Conservation (phyloP, 2,888 invertebrate genomes). For the Caenorhabditis sp. region DNA sequence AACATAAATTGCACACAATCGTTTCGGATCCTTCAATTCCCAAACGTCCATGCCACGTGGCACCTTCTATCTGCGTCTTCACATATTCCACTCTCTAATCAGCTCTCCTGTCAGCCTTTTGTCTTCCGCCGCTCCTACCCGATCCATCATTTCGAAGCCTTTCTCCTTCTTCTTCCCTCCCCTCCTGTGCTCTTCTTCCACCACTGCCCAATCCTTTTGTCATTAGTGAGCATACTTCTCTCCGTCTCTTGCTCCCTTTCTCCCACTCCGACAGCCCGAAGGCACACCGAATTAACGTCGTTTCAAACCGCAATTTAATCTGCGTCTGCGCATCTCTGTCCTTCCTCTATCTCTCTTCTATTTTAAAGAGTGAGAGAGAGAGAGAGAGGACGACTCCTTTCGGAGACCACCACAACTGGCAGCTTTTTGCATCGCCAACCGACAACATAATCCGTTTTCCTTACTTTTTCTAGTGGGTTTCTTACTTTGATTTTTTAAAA, state of each 20-base stretch:
- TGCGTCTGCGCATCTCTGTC: slow-evolving; percentile 21
- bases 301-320: slow-evolving; percentile 62
- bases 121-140: slow-evolving; percentile 3
- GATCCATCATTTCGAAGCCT: slow-evolving; percentile 30
- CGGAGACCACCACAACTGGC: slow-evolving; percentile 16
- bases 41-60: slow-evolving; percentile 14
- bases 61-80: slow-evolving; percentile 8
- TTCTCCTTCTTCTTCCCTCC: slow-evolving; percentile 6
- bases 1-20: too few relatives aligned
- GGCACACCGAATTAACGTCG: slow-evolving; percentile 55
- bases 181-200: not conserved
- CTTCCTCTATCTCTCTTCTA: not conserved
- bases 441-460: slow-evolving; percentile 26
- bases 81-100: not conserved
- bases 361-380: not conserved
- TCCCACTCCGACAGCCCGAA: not conserved
- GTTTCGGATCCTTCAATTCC: too few relatives aligned
- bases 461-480: slow-evolving; percentile 1
- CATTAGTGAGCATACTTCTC: slow-evolving; percentile 38
- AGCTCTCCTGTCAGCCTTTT: slow-evolving; percentile 10
- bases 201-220: slow-evolving; percentile 44
- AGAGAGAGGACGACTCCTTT: slow-evolving; percentile 14
- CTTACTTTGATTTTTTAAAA: not conserved
- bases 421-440: not conserved
- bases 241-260: slow-evolving; percentile 14